These are phyloP conservation scores for Drusus annulatus DNA, from an alignment of 1,140 invertebrate genomes.

Conservation along the genomic window DNA sequence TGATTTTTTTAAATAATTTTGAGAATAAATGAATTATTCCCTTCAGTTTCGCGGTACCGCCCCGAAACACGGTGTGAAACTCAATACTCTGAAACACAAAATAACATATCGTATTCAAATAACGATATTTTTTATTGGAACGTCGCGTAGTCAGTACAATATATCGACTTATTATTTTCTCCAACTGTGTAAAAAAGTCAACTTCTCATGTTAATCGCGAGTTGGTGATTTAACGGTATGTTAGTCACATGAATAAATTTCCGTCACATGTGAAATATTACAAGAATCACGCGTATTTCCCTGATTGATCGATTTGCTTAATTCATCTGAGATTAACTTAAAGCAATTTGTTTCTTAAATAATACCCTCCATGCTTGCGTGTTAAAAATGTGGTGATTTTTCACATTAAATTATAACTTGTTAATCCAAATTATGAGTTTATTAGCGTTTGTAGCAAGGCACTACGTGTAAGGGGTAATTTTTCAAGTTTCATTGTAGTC, in stretches of 20 bases:
- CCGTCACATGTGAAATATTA: slow-evolving; percentile 12
- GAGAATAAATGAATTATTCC: too few species aligned
- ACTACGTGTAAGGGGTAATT: not conserved
- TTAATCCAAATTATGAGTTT: not conserved
- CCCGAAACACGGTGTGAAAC: too few species aligned
- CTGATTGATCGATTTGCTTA: slow-evolving; percentile 33
- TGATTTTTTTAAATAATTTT: too few species aligned
- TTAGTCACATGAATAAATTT: slow-evolving; percentile 6
- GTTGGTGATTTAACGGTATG: slow-evolving; percentile 20
- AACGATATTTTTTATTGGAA: too few species aligned
- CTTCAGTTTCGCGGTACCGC: too few species aligned
- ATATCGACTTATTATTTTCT: too few species aligned
- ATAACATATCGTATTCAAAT: too few species aligned
- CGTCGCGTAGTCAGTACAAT: too few species aligned
- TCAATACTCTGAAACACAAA: too few species aligned
- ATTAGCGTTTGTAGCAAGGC: not conserved
- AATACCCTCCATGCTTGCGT: slow-evolving; percentile 1
- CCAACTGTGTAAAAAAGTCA: too few species aligned
- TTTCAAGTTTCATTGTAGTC: not conserved
- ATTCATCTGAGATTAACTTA: slow-evolving; percentile 14
- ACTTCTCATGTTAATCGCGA: not conserved
- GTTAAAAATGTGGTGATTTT: not conserved
- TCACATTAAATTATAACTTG: not conserved
- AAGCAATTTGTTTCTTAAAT: slow-evolving; percentile 35
- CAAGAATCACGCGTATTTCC: slow-evolving; percentile 41